Base-by-base conservation (phyloP, 1,140 invertebrate species). In the Drosophila navojoa region DNA sequence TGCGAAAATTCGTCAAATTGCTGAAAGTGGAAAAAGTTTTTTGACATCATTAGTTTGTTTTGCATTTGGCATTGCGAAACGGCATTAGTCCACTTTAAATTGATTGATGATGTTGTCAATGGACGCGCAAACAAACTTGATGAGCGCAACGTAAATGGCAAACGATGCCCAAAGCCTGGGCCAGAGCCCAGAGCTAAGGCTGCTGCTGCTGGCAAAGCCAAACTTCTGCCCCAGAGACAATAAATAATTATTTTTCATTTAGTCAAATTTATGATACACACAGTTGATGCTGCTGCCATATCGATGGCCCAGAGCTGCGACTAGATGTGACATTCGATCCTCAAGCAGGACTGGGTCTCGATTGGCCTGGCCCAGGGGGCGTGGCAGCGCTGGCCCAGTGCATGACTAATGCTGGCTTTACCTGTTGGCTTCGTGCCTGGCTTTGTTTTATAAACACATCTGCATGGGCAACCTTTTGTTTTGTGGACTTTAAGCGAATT, bases 401-500 rank as follows among this genome's bases (percentile, higher is more conserved):
- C 63, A 68, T 72, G 63, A 60, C 70, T 76, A 80, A 68, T 76
- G 71, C 71, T 58, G 64, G 54, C 52, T 67, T 60, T 75, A 77
- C 66, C 66, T 71, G 61, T 73, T 57, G 80, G 64, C 57, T 62
- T 16, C 25, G 13, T 27, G 35, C 15, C 25, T 60, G 55, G 54
- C 62, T 75, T 64, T 69, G 40, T 47, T 42, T 45, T 42, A 40
- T 50, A 55, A 61, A 61, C 55, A 66, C 70, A 67, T 53, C 55
- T 69, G 49, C 47, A 50, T 45, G 49, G 55, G 49, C 52, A 66
- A 62, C 74, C 84, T 86, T 81, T 74, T 81, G 76, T 79, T 76
- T 68, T 79, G 63, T 61, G 71, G 69, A 82, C 80, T 82, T 82
- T 71, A 81, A 81, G 71, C 75, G 75, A 77, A 81, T 81, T 81